phyloP scores from a whole-genome alignment of 2,888 invertebrate species.

The Latrodectus elegans region DNA sequence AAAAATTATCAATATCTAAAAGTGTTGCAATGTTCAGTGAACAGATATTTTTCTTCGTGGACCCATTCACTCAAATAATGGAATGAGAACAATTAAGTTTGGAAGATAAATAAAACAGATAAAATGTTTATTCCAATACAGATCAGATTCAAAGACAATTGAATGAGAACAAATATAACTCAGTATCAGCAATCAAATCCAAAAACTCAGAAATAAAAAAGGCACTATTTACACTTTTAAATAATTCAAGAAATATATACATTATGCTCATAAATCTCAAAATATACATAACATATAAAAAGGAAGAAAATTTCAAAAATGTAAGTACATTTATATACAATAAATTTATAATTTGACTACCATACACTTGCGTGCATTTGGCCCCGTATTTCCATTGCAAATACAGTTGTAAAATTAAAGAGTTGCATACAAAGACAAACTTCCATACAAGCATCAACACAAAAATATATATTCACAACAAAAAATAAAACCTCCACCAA shows the following conservation, averaged over 20 bases:
- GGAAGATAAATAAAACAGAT: no score
- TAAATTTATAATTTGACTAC: constrained; percentile 53
- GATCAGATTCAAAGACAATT: background rate
- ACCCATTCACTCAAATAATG: background rate
- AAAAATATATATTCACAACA: no score
- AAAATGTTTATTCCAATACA: no score
- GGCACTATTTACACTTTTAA: constrained; percentile 45
- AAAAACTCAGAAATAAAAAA: constrained; percentile 26
- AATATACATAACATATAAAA: constrained; percentile 48
- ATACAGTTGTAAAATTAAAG: constrained; percentile 1
- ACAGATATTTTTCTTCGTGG: background rate
- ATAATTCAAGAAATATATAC: constrained; percentile 50
- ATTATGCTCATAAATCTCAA: constrained; percentile 34
- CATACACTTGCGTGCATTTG: constrained; percentile 35
- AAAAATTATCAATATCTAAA: background rate
- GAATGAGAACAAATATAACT: background rate
- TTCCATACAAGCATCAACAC: no score
- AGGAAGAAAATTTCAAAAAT: constrained; percentile 1
- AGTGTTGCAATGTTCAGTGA: background rate
- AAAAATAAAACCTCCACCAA: no score
- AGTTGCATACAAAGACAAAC: background rate
- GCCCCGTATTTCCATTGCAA: constrained; percentile 40
- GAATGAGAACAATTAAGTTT: background rate
- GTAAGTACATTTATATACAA: constrained; percentile 36
- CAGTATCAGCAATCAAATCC: background rate